Conservation (phyloP, 2,888 invertebrate species). For the Nematopogon swammerdamellus region DNA sequence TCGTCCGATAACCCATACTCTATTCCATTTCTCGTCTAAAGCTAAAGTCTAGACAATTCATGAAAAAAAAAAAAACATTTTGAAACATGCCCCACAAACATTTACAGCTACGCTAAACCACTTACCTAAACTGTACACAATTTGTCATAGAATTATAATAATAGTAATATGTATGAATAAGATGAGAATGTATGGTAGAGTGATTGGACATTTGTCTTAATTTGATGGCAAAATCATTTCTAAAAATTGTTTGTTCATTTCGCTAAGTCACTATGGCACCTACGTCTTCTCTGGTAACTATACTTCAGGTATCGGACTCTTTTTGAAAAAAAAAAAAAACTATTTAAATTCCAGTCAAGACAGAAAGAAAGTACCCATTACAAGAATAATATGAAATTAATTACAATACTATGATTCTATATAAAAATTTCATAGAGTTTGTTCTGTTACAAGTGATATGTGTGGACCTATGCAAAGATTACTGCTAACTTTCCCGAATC, state of each 20-base stretch:
- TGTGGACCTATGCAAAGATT: constrained; percentile 23
- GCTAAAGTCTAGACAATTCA: background rate
- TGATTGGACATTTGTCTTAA: constrained; percentile 7
- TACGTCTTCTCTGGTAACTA: constrained; percentile 45
- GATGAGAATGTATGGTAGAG: constrained; percentile 6
- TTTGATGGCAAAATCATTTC: background rate
- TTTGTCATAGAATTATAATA: background rate
- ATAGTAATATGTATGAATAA: constrained; percentile 7
- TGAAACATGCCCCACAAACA: constrained; percentile 1
- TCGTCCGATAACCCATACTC: background rate
- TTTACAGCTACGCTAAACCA: background rate
- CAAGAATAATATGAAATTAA: background rate
- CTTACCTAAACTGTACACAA: background rate
- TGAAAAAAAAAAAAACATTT: background rate
- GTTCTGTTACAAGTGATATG: background rate
- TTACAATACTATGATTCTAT: background rate
- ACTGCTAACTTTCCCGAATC: constrained; percentile 44
- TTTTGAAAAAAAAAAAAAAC: too few species aligned
- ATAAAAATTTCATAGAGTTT: background rate
- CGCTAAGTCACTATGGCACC: constrained; percentile 53
- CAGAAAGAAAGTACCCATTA: too few species aligned
- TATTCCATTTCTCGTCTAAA: background rate
- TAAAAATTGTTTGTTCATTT: background rate
- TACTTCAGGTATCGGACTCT: constrained; percentile 28
- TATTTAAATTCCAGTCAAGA: too few species aligned